phyloP scores from a whole-genome alignment of 2,888 invertebrate genomes.

The Caenorhabditis uteleia region DNA sequence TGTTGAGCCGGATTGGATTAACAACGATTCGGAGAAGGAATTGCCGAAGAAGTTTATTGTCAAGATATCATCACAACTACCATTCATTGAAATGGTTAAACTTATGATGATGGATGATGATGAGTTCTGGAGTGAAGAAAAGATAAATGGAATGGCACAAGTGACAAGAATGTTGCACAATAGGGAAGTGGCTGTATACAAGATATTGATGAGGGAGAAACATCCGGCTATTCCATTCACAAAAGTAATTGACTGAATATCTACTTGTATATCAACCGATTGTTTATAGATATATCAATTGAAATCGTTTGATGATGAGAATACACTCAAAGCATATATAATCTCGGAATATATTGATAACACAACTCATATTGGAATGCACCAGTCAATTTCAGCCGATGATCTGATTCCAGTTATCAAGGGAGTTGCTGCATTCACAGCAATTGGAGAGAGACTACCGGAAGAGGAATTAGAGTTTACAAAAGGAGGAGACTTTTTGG shows the following conservation, averaged over 20 bases:
- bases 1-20: conserved; percentile 26
- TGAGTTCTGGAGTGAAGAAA: conserved; percentile 7
- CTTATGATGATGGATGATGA: conserved; percentile 9
- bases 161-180: conserved; percentile 21
- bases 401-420: conserved; percentile 18
- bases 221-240: conserved; percentile 19
- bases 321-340: conserved; percentile 21
- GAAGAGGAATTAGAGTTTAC: conserved; percentile 21
- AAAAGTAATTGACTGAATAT: conserved; percentile 7
- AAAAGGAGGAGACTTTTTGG: conserved; percentile 7
- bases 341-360: conserved; percentile 27
- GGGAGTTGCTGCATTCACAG: conserved; percentile 18
- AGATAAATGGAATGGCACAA: conserved; percentile 7
- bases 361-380: conserved; percentile 8
- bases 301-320: conserved; percentile 18
- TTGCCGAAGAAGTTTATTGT: conserved; percentile 29
- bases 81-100: conserved; percentile 24
- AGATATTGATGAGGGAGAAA: conserved; percentile 13
- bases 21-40: conserved; percentile 2
- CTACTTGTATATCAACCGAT: background rate
- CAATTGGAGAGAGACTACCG: conserved; percentile 13
- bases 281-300: conserved; percentile 13
- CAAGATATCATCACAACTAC: conserved; percentile 26
- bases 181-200: conserved; percentile 23
- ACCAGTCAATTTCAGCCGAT: conserved; percentile 15